phyloP scores from a whole-genome alignment of 2,888 invertebrate species.

The Nemapogon koenigi region DNA sequence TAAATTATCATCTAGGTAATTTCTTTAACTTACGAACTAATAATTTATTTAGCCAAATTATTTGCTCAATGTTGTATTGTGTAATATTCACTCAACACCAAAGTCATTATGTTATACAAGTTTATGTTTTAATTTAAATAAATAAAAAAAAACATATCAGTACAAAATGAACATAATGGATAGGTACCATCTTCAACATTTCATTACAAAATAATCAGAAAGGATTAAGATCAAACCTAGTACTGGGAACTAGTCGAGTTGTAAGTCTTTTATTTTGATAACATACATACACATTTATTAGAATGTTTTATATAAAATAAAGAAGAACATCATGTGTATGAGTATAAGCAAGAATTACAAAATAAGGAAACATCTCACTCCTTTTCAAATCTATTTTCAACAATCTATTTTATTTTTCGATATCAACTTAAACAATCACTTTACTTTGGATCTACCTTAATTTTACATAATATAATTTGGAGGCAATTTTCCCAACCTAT shows the following conservation, averaged over 20 bases:
- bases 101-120: conserved; percentile 56
- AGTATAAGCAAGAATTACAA: background rate
- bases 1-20: conserved; percentile 45
- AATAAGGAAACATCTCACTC: background rate
- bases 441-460: too few species aligned
- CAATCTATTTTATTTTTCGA: too few species aligned
- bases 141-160: conserved; percentile 36
- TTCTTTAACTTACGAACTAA: conserved; percentile 26
- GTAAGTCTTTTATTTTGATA: conserved; percentile 31
- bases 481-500: too few species aligned
- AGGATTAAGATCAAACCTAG: background rate
- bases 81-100: conserved; percentile 52
- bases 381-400: background rate
- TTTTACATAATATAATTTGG: too few species aligned
- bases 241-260: conserved; percentile 33
- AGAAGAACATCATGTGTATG: background rate
- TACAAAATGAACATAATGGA: conserved; percentile 55
- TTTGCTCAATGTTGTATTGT: conserved; percentile 58
- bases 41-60: conserved; percentile 60
- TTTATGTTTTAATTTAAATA: conserved; percentile 20
- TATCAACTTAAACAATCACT: too few species aligned
- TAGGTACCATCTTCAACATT: conserved; percentile 6
- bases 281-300: conserved; percentile 15
- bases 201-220: background rate
- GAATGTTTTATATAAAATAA: background rate